These are phyloP conservation scores for Anas bahamensis DNA, from an alignment of 2,797 vertebrate genomes.

Conservation along the genomic window DNA sequence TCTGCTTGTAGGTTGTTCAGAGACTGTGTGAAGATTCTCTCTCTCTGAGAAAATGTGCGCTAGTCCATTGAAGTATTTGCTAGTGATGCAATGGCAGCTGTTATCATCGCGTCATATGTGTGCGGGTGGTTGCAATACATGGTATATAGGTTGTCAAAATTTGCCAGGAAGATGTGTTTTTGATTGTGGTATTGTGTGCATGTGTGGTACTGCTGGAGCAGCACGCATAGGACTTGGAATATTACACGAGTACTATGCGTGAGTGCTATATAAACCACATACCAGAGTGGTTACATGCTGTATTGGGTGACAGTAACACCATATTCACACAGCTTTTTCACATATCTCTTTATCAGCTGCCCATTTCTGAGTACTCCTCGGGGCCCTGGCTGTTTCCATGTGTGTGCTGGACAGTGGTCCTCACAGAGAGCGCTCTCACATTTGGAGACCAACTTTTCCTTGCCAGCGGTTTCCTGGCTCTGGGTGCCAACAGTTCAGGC, in stretches of 20 bases:
- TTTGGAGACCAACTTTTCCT: constrained; percentile 22
- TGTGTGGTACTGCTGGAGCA: constrained; percentile 73
- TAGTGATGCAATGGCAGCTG: constrained; percentile 72
- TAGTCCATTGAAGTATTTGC: constrained; percentile 60
- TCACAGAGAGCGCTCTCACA: neutral
- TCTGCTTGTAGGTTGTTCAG: constrained; percentile 61
- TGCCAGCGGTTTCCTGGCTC: neutral
- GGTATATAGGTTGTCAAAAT: constrained; percentile 69
- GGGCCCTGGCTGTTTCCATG: constrained; percentile 20
- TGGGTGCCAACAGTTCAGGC: constrained; percentile 8
- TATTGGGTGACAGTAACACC: constrained; percentile 71
- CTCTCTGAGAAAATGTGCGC: constrained; percentile 66
- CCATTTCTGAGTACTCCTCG: constrained; percentile 18
- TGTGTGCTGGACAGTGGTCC: constrained; percentile 34
- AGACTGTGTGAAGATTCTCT: constrained; percentile 62
- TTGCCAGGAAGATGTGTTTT: constrained; percentile 73
- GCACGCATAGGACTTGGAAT: constrained; percentile 70
- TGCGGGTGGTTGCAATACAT: constrained; percentile 71
- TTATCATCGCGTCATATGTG: constrained; percentile 72
- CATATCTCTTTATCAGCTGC: constrained; percentile 64
- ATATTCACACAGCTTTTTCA: constrained; percentile 65
- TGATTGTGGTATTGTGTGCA: constrained; percentile 73
- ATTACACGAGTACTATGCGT: constrained; percentile 65
- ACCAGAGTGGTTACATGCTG: constrained; percentile 71
- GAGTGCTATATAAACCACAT: constrained; percentile 70